Conservation (phyloP, 2,113 vertebrate genomes). For the Condylura cristata region DNA sequence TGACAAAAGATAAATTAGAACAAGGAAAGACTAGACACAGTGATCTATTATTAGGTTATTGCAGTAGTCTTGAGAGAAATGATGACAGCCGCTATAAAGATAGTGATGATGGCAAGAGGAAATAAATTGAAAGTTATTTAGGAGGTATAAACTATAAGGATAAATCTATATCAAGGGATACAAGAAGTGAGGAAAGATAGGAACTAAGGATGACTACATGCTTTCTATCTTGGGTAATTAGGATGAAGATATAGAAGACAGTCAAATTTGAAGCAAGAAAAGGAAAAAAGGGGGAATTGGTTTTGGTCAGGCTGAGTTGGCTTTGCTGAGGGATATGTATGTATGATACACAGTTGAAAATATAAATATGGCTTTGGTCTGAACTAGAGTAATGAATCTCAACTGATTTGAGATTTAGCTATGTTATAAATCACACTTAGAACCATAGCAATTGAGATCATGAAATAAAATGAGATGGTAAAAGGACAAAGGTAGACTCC, state of each 20-base stretch:
- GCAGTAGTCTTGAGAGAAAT: neutral
- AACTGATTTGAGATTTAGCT: slow-evolving; percentile 11
- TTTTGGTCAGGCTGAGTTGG: neutral
- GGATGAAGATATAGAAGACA: neutral
- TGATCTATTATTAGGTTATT: neutral
- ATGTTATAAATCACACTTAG: neutral
- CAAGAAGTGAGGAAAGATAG: neutral
- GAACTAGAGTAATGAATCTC: neutral
- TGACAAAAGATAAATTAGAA: slow-evolving; percentile 47
- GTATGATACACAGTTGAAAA: neutral
- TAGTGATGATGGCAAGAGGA: slow-evolving; percentile 21
- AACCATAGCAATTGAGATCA: neutral
- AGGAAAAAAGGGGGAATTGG: neutral
- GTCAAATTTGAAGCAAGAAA: neutral
- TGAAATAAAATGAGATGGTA: neutral
- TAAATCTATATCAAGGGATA: neutral
- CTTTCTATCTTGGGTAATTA: neutral
- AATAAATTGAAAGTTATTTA: neutral
- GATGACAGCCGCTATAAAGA: neutral
- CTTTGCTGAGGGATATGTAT: neutral
- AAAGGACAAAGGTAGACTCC: neutral
- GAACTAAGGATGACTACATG: neutral
- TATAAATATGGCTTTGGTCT: neutral
- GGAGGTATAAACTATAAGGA: neutral
- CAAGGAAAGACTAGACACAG: neutral